Base-by-base conservation (phyloP, 1,140 invertebrate genomes). In the Diachasma alloeum region DNA sequence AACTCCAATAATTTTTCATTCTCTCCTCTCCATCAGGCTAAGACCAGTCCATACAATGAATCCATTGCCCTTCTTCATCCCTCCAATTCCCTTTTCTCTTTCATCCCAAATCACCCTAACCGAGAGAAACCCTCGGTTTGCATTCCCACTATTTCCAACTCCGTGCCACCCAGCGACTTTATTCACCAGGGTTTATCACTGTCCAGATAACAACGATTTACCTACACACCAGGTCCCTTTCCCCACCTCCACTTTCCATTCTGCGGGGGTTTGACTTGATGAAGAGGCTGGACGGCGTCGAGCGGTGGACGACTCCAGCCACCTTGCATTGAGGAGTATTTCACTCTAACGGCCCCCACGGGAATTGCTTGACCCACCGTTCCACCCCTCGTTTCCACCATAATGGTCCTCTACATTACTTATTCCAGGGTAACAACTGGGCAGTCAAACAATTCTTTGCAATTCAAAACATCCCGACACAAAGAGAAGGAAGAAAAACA, bases 131-230 rank as follows among this genome's bases (percentile, higher is more conserved):
- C 59, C 78, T 68, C 59, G 79, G 80, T 86, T 86, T 84, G 83
- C 84, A 84, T 87, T 82, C 74, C 79, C 79, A 77, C 78, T 72
- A 80, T 78, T 80, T 81, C 80, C 87, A 83, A 82, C 81, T 84
- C 78, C 74, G 76, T 73, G 75, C 74, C 80, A 83, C 26, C 75
- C 75, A 53, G 26, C 82, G 85, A 89, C 84, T 89, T 87, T 82
- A 89, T 89, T 89, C 87, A 87, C 84, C 59, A 10, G 84, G 88
- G 87, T 89, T 89, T 90, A 89, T 90, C 88, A 89, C 88, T 90
- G 88, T 89, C 88, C 85, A 89, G 89, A 90, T 90, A 90, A 89
- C 88, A 87, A 89, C 89, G 89, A 90, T 89, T 90, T 90, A 90
- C 89, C 89, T 90, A 89, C 83, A 83, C 78, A 81, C 78, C 79